A percentile compares a stretch with the other conserved stretches of the same genome.
These are phyloP conservation scores for Apotomis turbidana DNA, from an alignment of 2,888 invertebrate species.

Conservation along the genomic window DNA sequence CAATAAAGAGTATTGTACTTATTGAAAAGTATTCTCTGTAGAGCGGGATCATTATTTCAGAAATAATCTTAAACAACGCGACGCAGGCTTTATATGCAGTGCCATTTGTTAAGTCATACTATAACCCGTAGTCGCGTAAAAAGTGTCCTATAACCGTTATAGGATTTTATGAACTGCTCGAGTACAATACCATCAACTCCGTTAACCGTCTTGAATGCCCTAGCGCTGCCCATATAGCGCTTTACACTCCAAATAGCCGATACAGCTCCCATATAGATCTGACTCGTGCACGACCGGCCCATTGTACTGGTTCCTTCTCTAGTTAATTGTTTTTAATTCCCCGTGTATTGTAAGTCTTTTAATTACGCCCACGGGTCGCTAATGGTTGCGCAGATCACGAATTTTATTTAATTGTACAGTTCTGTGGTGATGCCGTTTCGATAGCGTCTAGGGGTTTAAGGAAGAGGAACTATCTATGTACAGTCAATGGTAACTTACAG, in stretches of 20 bases:
- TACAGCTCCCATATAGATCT: constrained; percentile 39
- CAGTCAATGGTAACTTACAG: neutral
- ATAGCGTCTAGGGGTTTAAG: constrained; percentile 29
- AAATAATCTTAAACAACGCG: too few relatives aligned
- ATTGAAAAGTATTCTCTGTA: too few relatives aligned
- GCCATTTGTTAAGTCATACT: too few relatives aligned
- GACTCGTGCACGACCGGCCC: constrained; percentile 69
- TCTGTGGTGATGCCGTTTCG: constrained; percentile 54
- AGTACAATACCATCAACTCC: neutral
- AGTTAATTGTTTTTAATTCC: constrained; percentile 83
- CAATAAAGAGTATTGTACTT: too few relatives aligned
- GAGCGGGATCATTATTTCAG: too few relatives aligned
- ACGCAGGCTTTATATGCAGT: too few relatives aligned
- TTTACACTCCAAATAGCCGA: constrained; percentile 25
- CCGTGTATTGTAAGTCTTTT: constrained; percentile 78
- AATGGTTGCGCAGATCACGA: constrained; percentile 72
- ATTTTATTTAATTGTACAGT: constrained; percentile 71
- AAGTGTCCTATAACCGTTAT: too few relatives aligned
- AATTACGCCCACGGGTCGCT: constrained; percentile 79
- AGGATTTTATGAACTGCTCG: too few relatives aligned
- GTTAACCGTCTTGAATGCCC: neutral
- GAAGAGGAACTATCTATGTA: neutral
- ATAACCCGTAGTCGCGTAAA: too few relatives aligned
- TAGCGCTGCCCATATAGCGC: constrained; percentile 30
- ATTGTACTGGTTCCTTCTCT: constrained; percentile 77